A percentile compares a stretch with the other conserved stretches of the same genome.
phyloP scores from a whole-genome alignment of 30 jellyfish, hydroid and myxozoan genomes.

The Aurelia sp. region DNA sequence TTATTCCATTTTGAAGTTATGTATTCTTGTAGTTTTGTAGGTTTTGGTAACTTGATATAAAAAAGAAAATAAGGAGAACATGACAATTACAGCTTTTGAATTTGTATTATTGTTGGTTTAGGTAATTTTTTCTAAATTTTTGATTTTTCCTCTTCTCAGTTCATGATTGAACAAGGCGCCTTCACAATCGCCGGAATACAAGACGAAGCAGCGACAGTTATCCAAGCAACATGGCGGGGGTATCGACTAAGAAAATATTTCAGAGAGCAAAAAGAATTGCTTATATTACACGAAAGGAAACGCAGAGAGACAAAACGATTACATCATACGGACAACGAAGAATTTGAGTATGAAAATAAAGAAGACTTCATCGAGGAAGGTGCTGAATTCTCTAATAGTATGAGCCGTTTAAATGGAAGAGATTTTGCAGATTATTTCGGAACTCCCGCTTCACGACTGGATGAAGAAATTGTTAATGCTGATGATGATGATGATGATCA shows the following conservation, averaged over 20 bases:
- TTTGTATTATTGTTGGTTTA: no score
- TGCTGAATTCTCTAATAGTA: background rate
- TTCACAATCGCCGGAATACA: slow-evolving; percentile 88
- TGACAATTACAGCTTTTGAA: no score
- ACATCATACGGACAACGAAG: background rate
- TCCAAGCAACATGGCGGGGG: slow-evolving; percentile 92
- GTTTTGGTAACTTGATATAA: no score
- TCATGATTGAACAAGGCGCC: slow-evolving; percentile 91
- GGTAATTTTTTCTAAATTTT: background rate
- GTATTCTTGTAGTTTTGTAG: no score
- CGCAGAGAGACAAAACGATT: slow-evolving; percentile 3
- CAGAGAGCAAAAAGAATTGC: slow-evolving; percentile 46
- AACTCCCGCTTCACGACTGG: background rate
- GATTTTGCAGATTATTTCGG: background rate
- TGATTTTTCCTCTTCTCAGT: slow-evolving; percentile 7
- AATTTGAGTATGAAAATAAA: background rate
- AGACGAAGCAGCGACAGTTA: slow-evolving; percentile 91
- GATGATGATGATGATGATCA: background rate
- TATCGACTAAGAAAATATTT: slow-evolving; percentile 53
- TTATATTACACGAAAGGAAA: slow-evolving; percentile 56
- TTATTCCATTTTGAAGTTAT: no score
- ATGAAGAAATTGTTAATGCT: background rate
- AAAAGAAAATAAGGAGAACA: no score
- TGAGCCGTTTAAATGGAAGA: background rate
- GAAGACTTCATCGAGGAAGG: background rate